Conservation (phyloP, 2,797 vertebrate genomes). For the Hyperoplus lanceolatus region DNA sequence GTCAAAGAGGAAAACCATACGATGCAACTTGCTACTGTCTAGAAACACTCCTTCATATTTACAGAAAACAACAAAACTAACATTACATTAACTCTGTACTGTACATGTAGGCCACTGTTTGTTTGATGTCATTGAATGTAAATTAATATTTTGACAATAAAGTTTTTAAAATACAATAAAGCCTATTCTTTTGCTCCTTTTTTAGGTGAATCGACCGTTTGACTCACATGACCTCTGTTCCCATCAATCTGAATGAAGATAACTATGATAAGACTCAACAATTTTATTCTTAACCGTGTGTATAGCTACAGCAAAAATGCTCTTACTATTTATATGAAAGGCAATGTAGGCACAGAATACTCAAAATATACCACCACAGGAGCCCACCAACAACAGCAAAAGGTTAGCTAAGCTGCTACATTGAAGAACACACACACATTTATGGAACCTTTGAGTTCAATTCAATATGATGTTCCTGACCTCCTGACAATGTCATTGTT, state of each 20-base stretch:
- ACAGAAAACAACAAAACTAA: not conserved
- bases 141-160: slow-evolving; percentile 19
- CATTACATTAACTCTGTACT: not conserved
- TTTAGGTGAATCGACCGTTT: not conserved
- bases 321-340: no score
- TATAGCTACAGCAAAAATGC: no score
- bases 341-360: no score
- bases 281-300: not conserved
- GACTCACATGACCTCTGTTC: not conserved
- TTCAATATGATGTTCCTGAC: not conserved
- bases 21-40: not conserved
- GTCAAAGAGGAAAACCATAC: not conserved
- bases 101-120: not conserved
- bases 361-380: no score
- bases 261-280: not conserved
- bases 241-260: no score
- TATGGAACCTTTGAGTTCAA: not conserved
- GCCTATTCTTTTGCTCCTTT: not conserved
- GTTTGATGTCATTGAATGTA: not conserved
- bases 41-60: slow-evolving; percentile 36
- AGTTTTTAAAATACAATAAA: not conserved
- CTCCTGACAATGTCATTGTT: not conserved
- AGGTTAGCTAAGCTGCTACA: not conserved
- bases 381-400: not conserved
- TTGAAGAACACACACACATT: not conserved